phyloP scores from a whole-genome alignment of 2,797 vertebrate genomes.

The Hoplostethus mediterraneus region DNA sequence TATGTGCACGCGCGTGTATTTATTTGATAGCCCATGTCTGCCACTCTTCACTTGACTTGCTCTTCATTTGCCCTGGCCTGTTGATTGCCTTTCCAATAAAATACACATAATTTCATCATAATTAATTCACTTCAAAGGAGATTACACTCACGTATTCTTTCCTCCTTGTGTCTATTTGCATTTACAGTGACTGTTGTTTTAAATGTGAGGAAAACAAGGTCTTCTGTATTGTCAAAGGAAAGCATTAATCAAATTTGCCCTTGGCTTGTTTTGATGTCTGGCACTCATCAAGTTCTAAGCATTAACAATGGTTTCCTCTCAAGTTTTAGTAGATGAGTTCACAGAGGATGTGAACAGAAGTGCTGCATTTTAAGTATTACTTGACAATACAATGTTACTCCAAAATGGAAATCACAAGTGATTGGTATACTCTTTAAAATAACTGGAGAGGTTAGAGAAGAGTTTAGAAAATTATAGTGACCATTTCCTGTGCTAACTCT shows the following conservation, averaged over 20 bases:
- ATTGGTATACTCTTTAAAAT: constrained; percentile 14
- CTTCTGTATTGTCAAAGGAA: not conserved
- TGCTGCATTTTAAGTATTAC: not conserved
- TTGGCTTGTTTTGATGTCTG: not conserved
- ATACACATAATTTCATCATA: constrained; percentile 2
- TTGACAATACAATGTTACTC: not conserved
- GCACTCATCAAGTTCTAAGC: constrained; percentile 1
- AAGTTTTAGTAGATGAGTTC: constrained; percentile 4
- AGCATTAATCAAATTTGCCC: constrained; percentile 9
- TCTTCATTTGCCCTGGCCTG: constrained; percentile 16
- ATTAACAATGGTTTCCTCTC: constrained; percentile 4
- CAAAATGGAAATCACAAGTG: constrained; percentile 17
- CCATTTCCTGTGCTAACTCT: constrained; percentile 35
- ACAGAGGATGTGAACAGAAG: constrained; percentile 16
- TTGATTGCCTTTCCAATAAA: constrained; percentile 2
- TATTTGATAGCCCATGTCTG: not conserved
- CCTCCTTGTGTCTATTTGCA: not conserved
- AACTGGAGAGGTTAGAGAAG: not conserved
- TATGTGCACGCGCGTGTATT: not conserved
- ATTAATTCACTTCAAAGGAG: not conserved
- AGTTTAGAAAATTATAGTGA: constrained; percentile 15
- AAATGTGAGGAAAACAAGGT: not conserved
- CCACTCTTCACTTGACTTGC: not conserved
- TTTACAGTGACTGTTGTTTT: not conserved
- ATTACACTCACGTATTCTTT: not conserved